Evolutionary conservation across 2,113 vertebrate genomes (phyloP), one percentile per base, ranked within the genome.

Genomic region (Muntiacus reevesi): DNA sequence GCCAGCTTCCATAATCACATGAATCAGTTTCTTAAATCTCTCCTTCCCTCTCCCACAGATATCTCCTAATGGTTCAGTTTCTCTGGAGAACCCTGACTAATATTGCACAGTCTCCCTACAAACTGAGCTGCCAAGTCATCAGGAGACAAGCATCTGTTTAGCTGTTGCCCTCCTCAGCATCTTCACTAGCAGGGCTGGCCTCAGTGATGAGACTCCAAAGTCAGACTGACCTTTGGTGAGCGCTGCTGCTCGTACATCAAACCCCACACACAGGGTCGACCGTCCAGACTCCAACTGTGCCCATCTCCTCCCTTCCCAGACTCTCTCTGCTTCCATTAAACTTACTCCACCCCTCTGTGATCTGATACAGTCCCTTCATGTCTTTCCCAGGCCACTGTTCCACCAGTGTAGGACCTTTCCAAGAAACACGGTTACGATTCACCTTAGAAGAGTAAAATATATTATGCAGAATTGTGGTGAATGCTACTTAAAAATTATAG

Each of bases 71-170:
- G 23, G 28, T 43, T 89, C 50, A 5, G 6, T 28, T 95, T 96
- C 82, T 47, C 87, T 79, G 50, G 13, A 40, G 62, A 82, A 40
- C 15, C 8, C 36, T 47, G 45, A 79, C 45, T 83, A 36, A 90
- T 7, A 40, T 23, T 43, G 71, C 21, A 43, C 12, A 57, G 33
- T 55, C 19, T 33, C 82, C 71, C 88, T 81, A 59, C n/a, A 55
- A 50, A 36, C 13, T 1, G 2, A 30, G 25, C 3, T 28, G 45
- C 7, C 21, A 8, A 0, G 54, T 13, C 11, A 14, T n/a, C 25
- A 47, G 52, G 25, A 25, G 33, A 25, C 2, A 0, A 55, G 54
- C 28, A 25, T 40, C 23, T 85, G 21, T 76, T 13, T 6, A 17
- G 33, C 4, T 27, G 8, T 3, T 30, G n/a, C 21, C 76, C 52